A percentile compares a stretch with the other conserved stretches of the same genome.
These are phyloP conservation scores for Athripsodes cinereus DNA, from an alignment of 2,888 invertebrate species.

Conservation along the genomic window DNA sequence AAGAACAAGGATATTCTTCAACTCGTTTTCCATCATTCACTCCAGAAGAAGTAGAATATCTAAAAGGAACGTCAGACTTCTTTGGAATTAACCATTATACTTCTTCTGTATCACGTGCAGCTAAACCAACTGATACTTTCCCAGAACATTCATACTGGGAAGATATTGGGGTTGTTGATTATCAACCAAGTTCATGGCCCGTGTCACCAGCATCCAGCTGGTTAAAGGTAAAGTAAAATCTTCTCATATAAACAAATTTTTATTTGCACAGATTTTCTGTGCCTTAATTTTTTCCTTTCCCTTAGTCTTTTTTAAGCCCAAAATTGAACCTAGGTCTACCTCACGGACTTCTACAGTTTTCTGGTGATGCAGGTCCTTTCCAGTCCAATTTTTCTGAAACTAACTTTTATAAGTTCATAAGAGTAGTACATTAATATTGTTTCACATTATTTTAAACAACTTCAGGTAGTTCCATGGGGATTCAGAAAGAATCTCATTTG, in stretches of 20 bases:
- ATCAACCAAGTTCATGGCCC: slow-evolving; percentile 13
- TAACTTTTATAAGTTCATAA: too few species aligned
- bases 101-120: slow-evolving; percentile 34
- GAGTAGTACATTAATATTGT: too few species aligned
- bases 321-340: too few species aligned
- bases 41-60: slow-evolving; percentile 50
- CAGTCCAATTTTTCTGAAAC: too few species aligned
- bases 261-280: too few species aligned
- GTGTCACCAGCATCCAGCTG: slow-evolving; percentile 19
- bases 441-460: too few species aligned
- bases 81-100: slow-evolving; percentile 67
- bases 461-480: slow-evolving; percentile 42
- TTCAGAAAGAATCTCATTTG: slow-evolving; percentile 49
- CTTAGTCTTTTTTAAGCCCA: too few species aligned
- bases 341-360: too few species aligned
- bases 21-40: slow-evolving; percentile 56
- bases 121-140: not conserved
- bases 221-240: slow-evolving; percentile 26
- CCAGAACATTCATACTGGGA: slow-evolving; percentile 5
- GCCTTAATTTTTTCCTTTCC: too few species aligned
- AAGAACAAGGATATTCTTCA: slow-evolving; percentile 47
- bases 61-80: slow-evolving; percentile 57
- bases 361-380: too few species aligned
- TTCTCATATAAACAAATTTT: too few species aligned
- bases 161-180: slow-evolving; percentile 10